Base-by-base conservation (phyloP, 2,113 vertebrate genomes). In the Rhizomys pruinosus region DNA sequence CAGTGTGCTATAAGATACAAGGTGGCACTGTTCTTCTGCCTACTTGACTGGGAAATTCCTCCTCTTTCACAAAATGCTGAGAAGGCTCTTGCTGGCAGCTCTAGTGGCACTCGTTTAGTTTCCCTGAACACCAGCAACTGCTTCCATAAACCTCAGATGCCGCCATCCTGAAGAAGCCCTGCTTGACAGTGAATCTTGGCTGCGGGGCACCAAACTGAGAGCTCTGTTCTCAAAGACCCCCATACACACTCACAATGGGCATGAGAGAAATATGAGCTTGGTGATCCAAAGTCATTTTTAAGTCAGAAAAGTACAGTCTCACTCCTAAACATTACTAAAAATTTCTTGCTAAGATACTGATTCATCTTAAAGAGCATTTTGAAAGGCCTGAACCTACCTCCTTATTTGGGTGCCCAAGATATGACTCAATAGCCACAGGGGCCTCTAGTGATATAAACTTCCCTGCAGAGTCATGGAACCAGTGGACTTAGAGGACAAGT, bases 221-320 rank as follows among this genome's bases (percentile, higher is more conserved):
- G 23, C 32, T 22, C 66, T 47, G 23, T n/a, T 44, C 27, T 66
- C 68, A 71, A 72, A 69, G 23, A 69, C 11, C 37, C 37, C 39
- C 57, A 59, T 23, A 23, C 2, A 16, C 29, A 23, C 47, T 79
- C 80, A 34, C 84, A 37, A 23, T 13, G 73, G 68, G 20, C 4
- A 19, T 0, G 19, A 87, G 72, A 81, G 85, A 82, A 64, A 37
- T 5, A 34, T 84, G 34, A 37, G 61, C 57, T 23, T 63, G 19
- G 68, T 64, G 73, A 82, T 25, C n/a, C 25, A 89, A 66, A 69
- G n/a, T 87, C 93, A 57, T 39, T 87, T 39, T 74, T 61, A 27
- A 88, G 9, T 34, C 52, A 81, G 68, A 82, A 90, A 78, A 88
- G 37, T 32, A 34, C 7, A 42, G 15, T 77, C 52, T 32, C 10